phyloP scores from a whole-genome alignment of 2,888 invertebrate genomes.

The Gryllus longicercus region DNA sequence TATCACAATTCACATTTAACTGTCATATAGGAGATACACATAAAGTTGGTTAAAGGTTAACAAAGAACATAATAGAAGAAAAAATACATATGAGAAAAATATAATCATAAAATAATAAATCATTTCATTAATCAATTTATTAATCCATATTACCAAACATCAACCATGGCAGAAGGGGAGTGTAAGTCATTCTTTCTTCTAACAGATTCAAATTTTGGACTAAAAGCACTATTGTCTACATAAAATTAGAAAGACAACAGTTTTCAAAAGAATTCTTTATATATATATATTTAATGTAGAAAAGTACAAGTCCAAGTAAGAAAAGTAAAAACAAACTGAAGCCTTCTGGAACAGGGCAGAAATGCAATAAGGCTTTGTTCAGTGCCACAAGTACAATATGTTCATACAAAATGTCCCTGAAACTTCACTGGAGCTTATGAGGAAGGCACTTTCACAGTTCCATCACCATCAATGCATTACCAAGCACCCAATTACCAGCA shows the following conservation, averaged over 20 bases:
- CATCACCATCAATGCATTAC: not conserved
- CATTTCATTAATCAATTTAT: too few relatives aligned
- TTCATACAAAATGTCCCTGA: not conserved
- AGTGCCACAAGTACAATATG: not conserved
- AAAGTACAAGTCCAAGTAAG: not conserved
- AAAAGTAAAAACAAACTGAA: slow-evolving; percentile 11
- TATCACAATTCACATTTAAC: too few relatives aligned
- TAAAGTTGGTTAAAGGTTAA: too few relatives aligned
- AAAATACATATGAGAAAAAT: too few relatives aligned
- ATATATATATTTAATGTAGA: not conserved
- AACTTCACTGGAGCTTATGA: not conserved
- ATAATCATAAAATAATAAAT: too few relatives aligned
- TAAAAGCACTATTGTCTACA: too few relatives aligned
- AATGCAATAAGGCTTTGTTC: not conserved
- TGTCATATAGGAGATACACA: too few relatives aligned
- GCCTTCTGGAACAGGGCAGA: not conserved
- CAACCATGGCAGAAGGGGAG: too few relatives aligned
- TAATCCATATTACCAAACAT: too few relatives aligned
- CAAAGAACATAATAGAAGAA: too few relatives aligned
- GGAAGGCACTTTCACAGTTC: not conserved
- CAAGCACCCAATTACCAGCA: not conserved
- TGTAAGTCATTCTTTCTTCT: too few relatives aligned
- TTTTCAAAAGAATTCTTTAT: not conserved
- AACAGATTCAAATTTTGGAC: too few relatives aligned
- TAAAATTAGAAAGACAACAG: not conserved